These are phyloP conservation scores for Drosophila simulans DNA, from an alignment of 1,140 invertebrate species.

Conservation along the genomic window DNA sequence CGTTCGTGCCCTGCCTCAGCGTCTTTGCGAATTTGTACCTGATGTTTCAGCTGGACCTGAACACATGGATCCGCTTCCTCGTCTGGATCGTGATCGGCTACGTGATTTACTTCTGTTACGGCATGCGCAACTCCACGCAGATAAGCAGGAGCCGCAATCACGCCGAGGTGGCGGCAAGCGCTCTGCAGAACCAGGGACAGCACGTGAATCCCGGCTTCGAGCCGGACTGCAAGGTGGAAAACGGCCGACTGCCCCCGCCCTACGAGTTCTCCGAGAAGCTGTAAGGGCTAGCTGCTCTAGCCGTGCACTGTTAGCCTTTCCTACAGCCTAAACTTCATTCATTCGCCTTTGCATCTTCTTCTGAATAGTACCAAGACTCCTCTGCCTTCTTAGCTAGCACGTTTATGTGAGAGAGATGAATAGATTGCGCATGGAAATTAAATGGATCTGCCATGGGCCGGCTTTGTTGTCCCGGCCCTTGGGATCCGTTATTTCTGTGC, in stretches of 20 bases:
- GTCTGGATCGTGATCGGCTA: slow-evolving; percentile 92
- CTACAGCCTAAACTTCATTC: slow-evolving; percentile 24
- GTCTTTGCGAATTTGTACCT: slow-evolving; percentile 94
- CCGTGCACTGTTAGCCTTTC: slow-evolving; percentile 3
- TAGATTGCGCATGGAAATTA: slow-evolving; percentile 83
- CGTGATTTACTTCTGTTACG: slow-evolving; percentile 87
- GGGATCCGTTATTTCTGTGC: slow-evolving; percentile 42
- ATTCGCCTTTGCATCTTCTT: slow-evolving; percentile 28
- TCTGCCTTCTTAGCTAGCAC: slow-evolving; percentile 53
- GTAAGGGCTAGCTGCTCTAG: slow-evolving; percentile 17
- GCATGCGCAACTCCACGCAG: slow-evolving; percentile 85
- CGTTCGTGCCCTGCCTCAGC: slow-evolving; percentile 92
- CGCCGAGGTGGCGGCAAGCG: slow-evolving; percentile 57
- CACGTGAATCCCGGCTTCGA: slow-evolving; percentile 75
- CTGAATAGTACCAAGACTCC: slow-evolving; percentile 40
- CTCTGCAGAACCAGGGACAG: slow-evolving; percentile 51
- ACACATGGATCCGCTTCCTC: slow-evolving; percentile 94
- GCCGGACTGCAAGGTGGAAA: slow-evolving; percentile 73
- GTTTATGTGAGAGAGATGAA: slow-evolving; percentile 83
- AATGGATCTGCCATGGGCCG: slow-evolving; percentile 33
- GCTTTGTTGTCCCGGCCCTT: slow-evolving; percentile 35
- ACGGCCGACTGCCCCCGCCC: slow-evolving; percentile 30
- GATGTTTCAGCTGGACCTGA: slow-evolving; percentile 93
- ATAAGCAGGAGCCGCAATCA: slow-evolving; percentile 62
- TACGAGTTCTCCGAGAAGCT: slow-evolving; percentile 65